Base-by-base conservation (phyloP, 1,140 invertebrate genomes). In the Listronotus oregonensis region DNA sequence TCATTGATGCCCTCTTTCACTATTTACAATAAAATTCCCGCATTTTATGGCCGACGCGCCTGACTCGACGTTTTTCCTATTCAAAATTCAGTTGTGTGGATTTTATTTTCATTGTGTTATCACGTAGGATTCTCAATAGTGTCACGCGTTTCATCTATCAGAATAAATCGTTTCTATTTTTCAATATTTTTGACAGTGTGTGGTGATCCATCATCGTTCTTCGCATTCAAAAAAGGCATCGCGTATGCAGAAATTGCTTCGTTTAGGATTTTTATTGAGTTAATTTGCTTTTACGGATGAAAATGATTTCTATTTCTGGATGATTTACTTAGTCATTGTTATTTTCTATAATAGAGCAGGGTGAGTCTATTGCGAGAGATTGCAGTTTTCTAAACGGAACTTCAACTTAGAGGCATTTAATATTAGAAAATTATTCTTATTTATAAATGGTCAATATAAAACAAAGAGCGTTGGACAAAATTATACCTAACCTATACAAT, bases 51-150 rank as follows among this genome's bases (percentile, higher is more conserved):
- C 17, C 10, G 49, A 52, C 59, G 50, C 47, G 34, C 11, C 59
- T 61, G 61, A 63, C 61, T 63, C 61, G 61, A 46, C 61, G 51
- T 14, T 63, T 52, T 63, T 51, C 61, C 50, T 56, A 63, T 63
- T 63, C 37, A 63, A 63, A 55, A 63, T 44, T 55, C 61, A 18
- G 49, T 55, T 55, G 47, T 61, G 46, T 44, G 51, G 52, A 55
- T 54, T 63, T 56, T 56, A 56, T 63, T 63, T 63, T 47, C 61
- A 63, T 63, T 63, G 61, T 61, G 31, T 54, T 39, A 63, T 63
- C 61, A 55, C 61, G 61, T 63, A 15, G 46, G 27, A 63, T 56
- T 34, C 32, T 63, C 39, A 55, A 63, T 63, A 63, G 50, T 63
- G 61, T 63, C 43, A 46, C 61, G 61, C 50, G 61, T 63, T 54